Evolutionary conservation across 2,888 invertebrate genomes (phyloP).

Genomic region (Heliconius ethilla): DNA sequence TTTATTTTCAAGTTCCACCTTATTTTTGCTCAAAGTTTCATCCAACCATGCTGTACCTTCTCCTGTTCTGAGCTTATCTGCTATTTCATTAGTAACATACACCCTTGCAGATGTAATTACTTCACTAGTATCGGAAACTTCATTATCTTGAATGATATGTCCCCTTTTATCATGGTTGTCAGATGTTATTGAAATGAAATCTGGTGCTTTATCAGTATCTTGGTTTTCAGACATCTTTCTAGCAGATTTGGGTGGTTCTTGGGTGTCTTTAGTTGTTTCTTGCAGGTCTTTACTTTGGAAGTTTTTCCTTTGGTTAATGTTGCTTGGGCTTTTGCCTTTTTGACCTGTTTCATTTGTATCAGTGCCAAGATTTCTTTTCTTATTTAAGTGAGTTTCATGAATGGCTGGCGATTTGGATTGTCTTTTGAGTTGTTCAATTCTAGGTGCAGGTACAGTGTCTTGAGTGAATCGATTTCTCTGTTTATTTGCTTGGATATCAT

Average conservation of each 20-base stretch:
- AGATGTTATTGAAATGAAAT: slow-evolving; percentile 62
- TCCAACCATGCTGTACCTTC: slow-evolving; percentile 76
- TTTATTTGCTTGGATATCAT: slow-evolving; percentile 30
- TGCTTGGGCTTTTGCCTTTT: slow-evolving; percentile 48
- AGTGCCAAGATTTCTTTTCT: slow-evolving; percentile 57
- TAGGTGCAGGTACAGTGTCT: slow-evolving; percentile 44
- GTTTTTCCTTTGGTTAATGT: slow-evolving; percentile 50
- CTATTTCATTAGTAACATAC: slow-evolving; percentile 74
- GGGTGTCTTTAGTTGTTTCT: slow-evolving; percentile 31
- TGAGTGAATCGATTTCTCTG: slow-evolving; percentile 46
- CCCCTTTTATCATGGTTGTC: slow-evolving; percentile 68
- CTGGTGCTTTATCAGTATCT: slow-evolving; percentile 54
- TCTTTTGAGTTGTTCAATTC: slow-evolving; percentile 57
- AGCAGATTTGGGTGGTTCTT: slow-evolving; percentile 43
- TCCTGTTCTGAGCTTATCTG: slow-evolving; percentile 70
- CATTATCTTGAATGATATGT: slow-evolving; percentile 74
- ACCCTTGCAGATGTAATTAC: slow-evolving; percentile 74
- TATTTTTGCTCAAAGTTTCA: slow-evolving; percentile 58
- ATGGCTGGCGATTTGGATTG: slow-evolving; percentile 68
- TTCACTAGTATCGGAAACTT: slow-evolving; percentile 74
- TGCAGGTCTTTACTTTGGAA: slow-evolving; percentile 45
- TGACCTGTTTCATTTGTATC: slow-evolving; percentile 40
- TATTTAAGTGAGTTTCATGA: slow-evolving; percentile 63
- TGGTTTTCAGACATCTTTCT: slow-evolving; percentile 43
- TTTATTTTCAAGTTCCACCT: slow-evolving; percentile 65